phyloP scores from a whole-genome alignment of 2,888 invertebrate species.

The Erebia aethiops region DNA sequence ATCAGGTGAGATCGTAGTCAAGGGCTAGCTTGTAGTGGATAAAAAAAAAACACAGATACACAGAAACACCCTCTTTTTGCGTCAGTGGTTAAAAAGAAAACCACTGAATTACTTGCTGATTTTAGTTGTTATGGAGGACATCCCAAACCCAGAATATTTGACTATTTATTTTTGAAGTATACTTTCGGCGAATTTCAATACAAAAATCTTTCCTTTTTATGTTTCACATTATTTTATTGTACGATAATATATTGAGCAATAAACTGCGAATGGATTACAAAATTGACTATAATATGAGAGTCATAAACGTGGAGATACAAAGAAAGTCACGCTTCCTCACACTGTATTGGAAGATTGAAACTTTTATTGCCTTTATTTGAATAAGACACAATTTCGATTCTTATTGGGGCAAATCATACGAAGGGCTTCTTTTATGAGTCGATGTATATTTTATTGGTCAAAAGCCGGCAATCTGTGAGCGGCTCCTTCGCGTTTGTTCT shows the following conservation, averaged over 20 bases:
- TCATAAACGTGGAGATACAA: constrained; percentile 34
- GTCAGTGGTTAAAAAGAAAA: no score
- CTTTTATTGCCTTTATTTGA: constrained; percentile 31
- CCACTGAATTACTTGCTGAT: no score
- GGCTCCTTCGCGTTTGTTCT: neutral
- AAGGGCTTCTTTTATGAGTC: constrained; percentile 23
- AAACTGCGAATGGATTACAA: constrained; percentile 38
- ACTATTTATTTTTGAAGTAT: no score
- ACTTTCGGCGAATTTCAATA: no score
- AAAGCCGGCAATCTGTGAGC: constrained; percentile 1
- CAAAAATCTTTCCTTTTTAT: no score
- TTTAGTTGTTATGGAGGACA: no score
- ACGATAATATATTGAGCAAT: constrained; percentile 29
- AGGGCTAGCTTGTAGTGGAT: no score
- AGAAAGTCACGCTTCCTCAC: constrained; percentile 31
- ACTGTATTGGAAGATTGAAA: constrained; percentile 26
- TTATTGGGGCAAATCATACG: constrained; percentile 23
- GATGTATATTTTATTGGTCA: constrained; percentile 20
- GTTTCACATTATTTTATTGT: no score
- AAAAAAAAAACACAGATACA: no score
- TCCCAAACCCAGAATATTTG: no score
- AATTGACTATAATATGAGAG: constrained; percentile 35
- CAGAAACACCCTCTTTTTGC: no score
- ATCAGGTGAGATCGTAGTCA: no score
- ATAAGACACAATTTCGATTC: constrained; percentile 24